phyloP scores from a whole-genome alignment of 2,888 invertebrate genomes.

The Micoletzkya japonica region DNA sequence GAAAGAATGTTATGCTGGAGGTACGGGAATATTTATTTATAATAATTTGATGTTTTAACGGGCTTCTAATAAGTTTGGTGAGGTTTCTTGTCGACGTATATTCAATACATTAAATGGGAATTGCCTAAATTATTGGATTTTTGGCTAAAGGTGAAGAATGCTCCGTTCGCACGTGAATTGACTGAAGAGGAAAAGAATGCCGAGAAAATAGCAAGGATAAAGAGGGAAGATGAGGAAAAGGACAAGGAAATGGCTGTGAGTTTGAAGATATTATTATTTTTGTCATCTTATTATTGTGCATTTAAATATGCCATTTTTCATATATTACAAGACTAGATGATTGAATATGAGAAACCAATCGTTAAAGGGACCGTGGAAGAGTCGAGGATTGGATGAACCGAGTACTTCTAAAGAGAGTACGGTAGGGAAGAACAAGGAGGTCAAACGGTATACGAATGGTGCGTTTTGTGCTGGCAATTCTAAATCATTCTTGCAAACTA shows the following conservation, averaged over 20 bases:
- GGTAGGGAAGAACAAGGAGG: no score
- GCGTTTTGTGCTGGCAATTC: background rate
- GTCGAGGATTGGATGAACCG: no score
- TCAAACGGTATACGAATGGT: no score
- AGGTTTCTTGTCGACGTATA: no score
- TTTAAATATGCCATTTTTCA: no score
- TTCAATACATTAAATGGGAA: no score
- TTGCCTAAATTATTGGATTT: background rate
- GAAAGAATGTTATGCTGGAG: conserved; percentile 66
- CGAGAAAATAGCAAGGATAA: conserved; percentile 5
- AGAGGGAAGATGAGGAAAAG: conserved; percentile 6
- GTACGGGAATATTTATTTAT: conserved; percentile 16
- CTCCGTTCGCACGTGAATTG: background rate
- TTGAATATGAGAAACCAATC: no score
- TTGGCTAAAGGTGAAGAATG: conserved; percentile 16
- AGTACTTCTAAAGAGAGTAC: no score
- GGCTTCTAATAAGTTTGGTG: no score
- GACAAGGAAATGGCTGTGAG: background rate
- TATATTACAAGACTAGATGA: no score
- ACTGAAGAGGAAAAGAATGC: conserved; percentile 8
- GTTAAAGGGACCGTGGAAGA: no score
- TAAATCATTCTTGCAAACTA: background rate
- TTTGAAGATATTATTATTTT: background rate
- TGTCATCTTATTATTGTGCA: no score
- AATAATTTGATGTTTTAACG: background rate